Conservation (phyloP, 2,888 invertebrate species). For the Phragmatobia fuliginosa region DNA sequence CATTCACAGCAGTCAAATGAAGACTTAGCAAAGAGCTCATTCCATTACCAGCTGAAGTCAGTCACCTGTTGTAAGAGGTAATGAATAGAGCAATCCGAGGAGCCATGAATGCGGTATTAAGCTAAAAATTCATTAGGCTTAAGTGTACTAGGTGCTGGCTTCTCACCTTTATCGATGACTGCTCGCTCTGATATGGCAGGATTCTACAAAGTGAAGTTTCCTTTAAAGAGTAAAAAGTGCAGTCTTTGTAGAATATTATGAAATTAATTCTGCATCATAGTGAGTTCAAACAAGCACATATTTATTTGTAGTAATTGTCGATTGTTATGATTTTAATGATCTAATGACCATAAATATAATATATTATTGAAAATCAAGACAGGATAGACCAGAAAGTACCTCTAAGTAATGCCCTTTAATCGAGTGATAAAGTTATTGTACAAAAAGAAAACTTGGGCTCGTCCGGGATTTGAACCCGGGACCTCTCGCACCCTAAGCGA, state of each 20-base stretch:
- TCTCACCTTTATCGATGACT: constrained; percentile 16
- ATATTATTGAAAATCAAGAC: too few relatives aligned
- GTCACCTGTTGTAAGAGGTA: constrained; percentile 24
- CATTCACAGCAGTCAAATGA: neutral
- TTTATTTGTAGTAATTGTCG: too few relatives aligned
- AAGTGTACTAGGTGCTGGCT: constrained; percentile 23
- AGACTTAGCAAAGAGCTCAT: neutral
- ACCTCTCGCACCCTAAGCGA: constrained; percentile 87
- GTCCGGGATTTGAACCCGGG: constrained; percentile 87
- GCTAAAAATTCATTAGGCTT: constrained; percentile 38
- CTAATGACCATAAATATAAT: too few relatives aligned
- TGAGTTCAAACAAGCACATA: too few relatives aligned
- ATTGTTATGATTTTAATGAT: too few relatives aligned
- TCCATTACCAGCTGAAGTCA: constrained; percentile 5
- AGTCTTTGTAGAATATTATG: neutral
- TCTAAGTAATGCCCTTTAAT: too few relatives aligned
- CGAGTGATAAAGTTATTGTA: too few relatives aligned
- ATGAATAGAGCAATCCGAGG: constrained; percentile 31
- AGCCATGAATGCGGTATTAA: constrained; percentile 31
- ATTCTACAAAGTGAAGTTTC: neutral
- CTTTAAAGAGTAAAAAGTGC: neutral
- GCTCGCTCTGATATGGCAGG: constrained; percentile 2
- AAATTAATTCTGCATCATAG: neutral
- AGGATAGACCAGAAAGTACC: too few relatives aligned
- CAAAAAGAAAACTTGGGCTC: constrained; percentile 64